Base-by-base conservation (phyloP, 2,888 invertebrate species). In the Drosophila emarginata region DNA sequence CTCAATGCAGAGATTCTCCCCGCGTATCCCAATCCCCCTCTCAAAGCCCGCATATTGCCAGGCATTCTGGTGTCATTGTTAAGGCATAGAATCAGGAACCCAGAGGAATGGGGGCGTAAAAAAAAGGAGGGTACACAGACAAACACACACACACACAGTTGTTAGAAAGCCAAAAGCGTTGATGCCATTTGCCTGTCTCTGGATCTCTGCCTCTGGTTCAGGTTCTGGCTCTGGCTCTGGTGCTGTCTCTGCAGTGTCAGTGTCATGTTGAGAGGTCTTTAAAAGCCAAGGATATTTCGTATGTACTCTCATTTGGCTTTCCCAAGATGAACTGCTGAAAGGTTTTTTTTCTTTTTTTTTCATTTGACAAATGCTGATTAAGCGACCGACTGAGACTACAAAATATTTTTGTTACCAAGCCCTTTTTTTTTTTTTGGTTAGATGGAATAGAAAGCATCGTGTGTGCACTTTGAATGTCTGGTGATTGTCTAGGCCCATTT, bases 341-440 rank as follows among this genome's bases (percentile, higher is more conserved):
- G 70, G 71, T 75, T 74, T 72, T 58, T 72, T 62, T 72, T 72
- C 60, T 68, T 64, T 75, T 74, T 72, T 58, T 72, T 62, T 72
- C 72, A 62, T 68, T 64, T 69, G 58, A 72, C 74, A 68, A 75
- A 75, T 75, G 78, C 72, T 77, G 77, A 78, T 77, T 72, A 72
- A 78, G 78, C 76, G 64, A 64, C 72, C 61, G 76, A 67, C 75
- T 72, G 72, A 76, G 75, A 60, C 15, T 45, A 40, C 50, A 51
- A 73, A 70, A 61, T 53, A 71, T 70, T 65, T 59, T 65, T 59
- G 39, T 61, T 58, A 26, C 54, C 60, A 52, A 50, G 40, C 32
- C 32, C 32, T 28, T 32, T 32, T 32, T 32, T 9, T 9, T 32
- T 28, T 32, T 32, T 32, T 32, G 32, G 32, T 32, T 32, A 4